Evolutionary conservation across 30 jellyfish, hydroid and myxozoan genomes (phyloP).

Genomic region (Catostylus mosaicus): DNA sequence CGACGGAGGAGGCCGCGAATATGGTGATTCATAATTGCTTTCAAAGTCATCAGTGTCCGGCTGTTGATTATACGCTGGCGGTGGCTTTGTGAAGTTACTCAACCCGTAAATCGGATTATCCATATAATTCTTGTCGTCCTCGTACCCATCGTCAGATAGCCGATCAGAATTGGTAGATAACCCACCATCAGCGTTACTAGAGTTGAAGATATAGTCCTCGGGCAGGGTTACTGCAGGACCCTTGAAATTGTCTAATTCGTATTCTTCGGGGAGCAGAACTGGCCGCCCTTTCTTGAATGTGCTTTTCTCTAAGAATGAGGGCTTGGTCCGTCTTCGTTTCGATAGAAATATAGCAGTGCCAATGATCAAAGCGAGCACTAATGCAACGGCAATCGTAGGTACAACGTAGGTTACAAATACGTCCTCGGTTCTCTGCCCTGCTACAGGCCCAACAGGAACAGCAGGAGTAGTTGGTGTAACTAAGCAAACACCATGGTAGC

Average conservation of each 20-base stretch:
- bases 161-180: neutral
- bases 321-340: constrained; percentile 51
- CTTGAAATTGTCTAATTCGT: constrained; percentile 28
- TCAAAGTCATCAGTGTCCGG: constrained; percentile 15
- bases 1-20: constrained; percentile 57
- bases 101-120: constrained; percentile 45
- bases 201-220: constrained; percentile 26
- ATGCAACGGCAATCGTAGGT: constrained; percentile 55
- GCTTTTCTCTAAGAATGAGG: constrained; percentile 50
- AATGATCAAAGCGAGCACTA: constrained; percentile 36
- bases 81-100: constrained; percentile 28
- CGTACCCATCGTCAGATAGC: constrained; percentile 32
- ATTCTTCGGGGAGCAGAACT: constrained; percentile 69
- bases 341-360: constrained; percentile 26
- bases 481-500: constrained; percentile 55
- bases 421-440: constrained; percentile 20
- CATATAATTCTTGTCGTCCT: neutral
- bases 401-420: constrained; percentile 44
- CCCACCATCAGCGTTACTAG: neutral
- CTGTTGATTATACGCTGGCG: constrained; percentile 51
- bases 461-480: constrained; percentile 15
- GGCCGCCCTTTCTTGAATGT: constrained; percentile 68
- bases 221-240: constrained; percentile 48
- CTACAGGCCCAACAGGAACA: constrained; percentile 52
- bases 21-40: constrained; percentile 57